These are phyloP conservation scores for Andrena hattorfiana DNA, from an alignment of 2,888 invertebrate species.

Conservation along the genomic window DNA sequence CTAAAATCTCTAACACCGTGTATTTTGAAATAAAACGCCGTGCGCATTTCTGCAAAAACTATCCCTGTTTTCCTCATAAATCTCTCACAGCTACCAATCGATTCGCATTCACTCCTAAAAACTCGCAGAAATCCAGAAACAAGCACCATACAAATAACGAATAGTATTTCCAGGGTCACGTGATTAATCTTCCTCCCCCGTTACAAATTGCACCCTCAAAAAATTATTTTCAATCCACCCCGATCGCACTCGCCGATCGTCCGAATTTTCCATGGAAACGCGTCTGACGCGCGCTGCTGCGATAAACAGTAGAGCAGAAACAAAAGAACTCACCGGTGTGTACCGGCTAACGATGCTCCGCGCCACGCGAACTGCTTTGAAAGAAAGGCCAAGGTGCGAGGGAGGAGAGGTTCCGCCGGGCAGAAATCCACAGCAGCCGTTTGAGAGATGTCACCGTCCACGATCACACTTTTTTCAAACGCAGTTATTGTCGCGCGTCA, in stretches of 20 bases:
- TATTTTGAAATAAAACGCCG: too few relatives aligned
- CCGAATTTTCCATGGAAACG: not conserved
- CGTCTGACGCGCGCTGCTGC: not conserved
- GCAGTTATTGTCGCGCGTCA: conserved; percentile 33
- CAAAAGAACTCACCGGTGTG: conserved; percentile 62
- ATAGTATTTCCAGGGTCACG: too few relatives aligned
- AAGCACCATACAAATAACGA: too few relatives aligned
- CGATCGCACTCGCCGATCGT: not conserved
- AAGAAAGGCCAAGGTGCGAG: conserved; percentile 22
- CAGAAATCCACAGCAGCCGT: conserved; percentile 51
- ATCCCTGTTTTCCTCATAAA: too few relatives aligned
- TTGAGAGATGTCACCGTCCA: conserved; percentile 15
- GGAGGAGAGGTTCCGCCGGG: not conserved
- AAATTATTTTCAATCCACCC: not conserved
- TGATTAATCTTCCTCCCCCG: too few relatives aligned
- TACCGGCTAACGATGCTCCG: conserved; percentile 51
- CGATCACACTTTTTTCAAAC: conserved; percentile 34
- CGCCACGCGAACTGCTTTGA: conserved; percentile 34
- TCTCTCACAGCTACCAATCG: too few relatives aligned
- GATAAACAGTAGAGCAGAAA: not conserved
- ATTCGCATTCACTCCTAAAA: too few relatives aligned
- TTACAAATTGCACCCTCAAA: too few relatives aligned
- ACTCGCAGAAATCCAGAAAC: too few relatives aligned
- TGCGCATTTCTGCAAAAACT: too few relatives aligned
- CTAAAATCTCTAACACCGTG: too few relatives aligned